These are phyloP conservation scores for Canis aureus DNA, from an alignment of 2,113 vertebrate genomes.

Conservation along the genomic window DNA sequence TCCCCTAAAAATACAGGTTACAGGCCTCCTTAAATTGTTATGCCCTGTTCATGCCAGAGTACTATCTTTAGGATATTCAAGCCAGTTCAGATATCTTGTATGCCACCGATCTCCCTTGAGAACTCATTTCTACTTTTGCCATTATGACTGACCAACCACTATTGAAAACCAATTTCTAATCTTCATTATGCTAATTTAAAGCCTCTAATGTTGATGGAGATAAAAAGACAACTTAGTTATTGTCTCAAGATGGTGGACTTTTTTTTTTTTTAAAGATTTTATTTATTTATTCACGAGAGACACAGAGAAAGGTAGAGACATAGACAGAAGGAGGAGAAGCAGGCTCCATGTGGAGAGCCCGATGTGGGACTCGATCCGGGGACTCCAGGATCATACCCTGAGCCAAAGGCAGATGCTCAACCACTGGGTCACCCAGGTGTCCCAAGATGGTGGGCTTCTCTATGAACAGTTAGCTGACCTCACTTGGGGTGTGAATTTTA, in stretches of 20 bases:
- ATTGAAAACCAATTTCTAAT: not conserved
- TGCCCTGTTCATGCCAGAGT: not conserved
- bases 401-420: no score
- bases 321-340: no score
- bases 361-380: no score
- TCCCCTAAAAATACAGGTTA: not conserved
- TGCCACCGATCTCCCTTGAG: not conserved
- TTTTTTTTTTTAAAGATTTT: no score
- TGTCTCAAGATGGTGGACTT: not conserved
- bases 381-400: no score
- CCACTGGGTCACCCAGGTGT: no score
- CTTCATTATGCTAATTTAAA: not conserved
- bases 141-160: not conserved
- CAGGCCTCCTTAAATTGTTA: not conserved
- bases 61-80: not conserved
- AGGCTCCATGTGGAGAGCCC: no score
- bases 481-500: not conserved
- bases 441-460: not conserved
- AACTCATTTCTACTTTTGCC: not conserved
- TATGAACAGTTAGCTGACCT: not conserved
- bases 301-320: no score
- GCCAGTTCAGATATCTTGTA: not conserved
- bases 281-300: no score
- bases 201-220: not conserved
- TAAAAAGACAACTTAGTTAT: not conserved